Evolutionary conservation across 2,888 invertebrate species (phyloP).

Genomic region (Odontomyia ornata): DNA sequence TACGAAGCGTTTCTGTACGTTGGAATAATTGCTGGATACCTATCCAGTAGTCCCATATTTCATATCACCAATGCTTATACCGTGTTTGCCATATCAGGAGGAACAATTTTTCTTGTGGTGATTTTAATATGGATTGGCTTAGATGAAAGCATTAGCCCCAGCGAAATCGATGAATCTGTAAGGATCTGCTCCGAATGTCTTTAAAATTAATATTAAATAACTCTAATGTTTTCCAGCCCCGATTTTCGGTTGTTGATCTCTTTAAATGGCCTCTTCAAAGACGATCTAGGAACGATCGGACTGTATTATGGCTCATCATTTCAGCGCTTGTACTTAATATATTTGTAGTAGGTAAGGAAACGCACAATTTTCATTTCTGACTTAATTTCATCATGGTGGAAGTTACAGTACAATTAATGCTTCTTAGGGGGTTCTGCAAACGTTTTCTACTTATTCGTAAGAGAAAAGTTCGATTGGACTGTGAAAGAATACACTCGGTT

Average conservation of each 20-base stretch:
- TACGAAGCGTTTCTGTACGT: constrained; percentile 72
- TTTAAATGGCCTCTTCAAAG: constrained; percentile 55
- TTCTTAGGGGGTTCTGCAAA: constrained; percentile 60
- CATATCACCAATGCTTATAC: constrained; percentile 58
- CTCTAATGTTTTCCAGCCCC: constrained; percentile 37
- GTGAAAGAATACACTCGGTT: constrained; percentile 60
- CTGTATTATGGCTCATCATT: constrained; percentile 62
- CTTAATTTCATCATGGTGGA: too few relatives aligned
- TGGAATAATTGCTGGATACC: constrained; percentile 71
- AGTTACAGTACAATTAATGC: too few relatives aligned
- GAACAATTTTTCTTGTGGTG: constrained; percentile 55
- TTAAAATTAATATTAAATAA: neutral
- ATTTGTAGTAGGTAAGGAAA: constrained; percentile 60
- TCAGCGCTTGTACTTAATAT: constrained; percentile 58
- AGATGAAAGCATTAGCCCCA: constrained; percentile 58
- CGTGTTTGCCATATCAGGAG: constrained; percentile 57
- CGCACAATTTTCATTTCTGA: too few relatives aligned
- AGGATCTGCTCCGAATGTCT: too few relatives aligned
- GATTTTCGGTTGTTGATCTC: constrained; percentile 59
- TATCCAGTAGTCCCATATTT: constrained; percentile 70
- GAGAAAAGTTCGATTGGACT: constrained; percentile 62
- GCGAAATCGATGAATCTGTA: constrained; percentile 53
- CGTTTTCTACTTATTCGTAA: constrained; percentile 67
- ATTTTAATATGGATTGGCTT: constrained; percentile 58
- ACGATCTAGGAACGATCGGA: constrained; percentile 60